phyloP scores from a whole-genome alignment of 2,797 vertebrate genomes.

The Crenichthys baileyi region DNA sequence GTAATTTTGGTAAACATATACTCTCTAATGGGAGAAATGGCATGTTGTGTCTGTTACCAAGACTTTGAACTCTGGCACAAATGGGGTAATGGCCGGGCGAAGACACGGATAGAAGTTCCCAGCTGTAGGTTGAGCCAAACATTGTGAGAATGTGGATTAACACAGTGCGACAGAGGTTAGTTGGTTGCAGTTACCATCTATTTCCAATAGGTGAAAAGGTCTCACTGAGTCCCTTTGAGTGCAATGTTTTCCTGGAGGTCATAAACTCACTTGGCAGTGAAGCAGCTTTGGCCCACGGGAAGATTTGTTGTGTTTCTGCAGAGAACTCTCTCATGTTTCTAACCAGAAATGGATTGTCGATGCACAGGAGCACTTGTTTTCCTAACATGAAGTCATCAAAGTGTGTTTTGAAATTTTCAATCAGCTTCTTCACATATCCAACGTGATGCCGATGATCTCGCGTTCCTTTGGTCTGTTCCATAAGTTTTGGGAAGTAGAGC shows the following conservation, averaged over 20 bases:
- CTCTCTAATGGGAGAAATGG: too few relatives aligned
- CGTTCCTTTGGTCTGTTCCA: constrained; percentile 21
- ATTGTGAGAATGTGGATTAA: constrained; percentile 10
- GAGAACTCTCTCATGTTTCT: constrained; percentile 37
- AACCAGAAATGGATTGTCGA: constrained; percentile 40
- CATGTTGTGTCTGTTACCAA: too few relatives aligned
- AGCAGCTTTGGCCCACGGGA: constrained; percentile 20
- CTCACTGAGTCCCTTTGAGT: constrained; percentile 32
- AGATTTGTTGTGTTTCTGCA: constrained; percentile 20
- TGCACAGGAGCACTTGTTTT: constrained; percentile 39
- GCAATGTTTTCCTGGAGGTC: constrained; percentile 27
- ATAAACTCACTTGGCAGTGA: constrained; percentile 33
- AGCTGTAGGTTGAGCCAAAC: constrained; percentile 13
- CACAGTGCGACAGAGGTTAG: constrained; percentile 32
- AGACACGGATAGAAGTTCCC: not conserved
- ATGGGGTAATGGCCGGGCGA: too few relatives aligned
- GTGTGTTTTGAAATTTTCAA: constrained; percentile 26
- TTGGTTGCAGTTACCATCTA: constrained; percentile 32
- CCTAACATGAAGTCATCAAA: constrained; percentile 38
- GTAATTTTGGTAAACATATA: too few relatives aligned
- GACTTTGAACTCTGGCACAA: too few relatives aligned
- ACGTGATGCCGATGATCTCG: constrained; percentile 17
- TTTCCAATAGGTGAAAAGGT: constrained; percentile 30
- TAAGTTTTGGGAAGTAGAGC: constrained; percentile 26
- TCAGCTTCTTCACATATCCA: constrained; percentile 38